Evolutionary conservation across 2,888 invertebrate species (phyloP), one percentile per base, ranked within the genome.

Genomic region (Drosophila borborema): DNA sequence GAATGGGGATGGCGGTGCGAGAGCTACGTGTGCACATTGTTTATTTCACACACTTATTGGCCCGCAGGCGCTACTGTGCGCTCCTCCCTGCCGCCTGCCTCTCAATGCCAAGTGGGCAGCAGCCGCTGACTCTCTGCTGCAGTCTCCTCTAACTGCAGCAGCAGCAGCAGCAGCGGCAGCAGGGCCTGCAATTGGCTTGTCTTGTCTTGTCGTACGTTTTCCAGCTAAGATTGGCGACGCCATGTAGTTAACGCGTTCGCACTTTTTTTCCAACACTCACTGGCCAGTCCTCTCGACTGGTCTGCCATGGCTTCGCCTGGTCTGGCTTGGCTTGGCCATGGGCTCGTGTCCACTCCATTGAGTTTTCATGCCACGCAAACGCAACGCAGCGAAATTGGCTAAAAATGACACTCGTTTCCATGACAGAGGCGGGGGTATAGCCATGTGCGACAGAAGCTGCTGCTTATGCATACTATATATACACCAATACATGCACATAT

Each of bases 41-140:
- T 86, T 89, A 89, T 89, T 89, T 89, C 86, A 86, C 88, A 89
- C 85, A 86, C 86, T 89, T 89, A 86, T 86, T 86, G 82, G 89
- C 85, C 86, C 89, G 89, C 86, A 86, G 89, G 89, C 84, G 84
- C 86, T 87, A 86, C 86, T 87, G 89, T 87, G 66, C 69, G 67
- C 81, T 60, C 72, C 77, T 49, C 73, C 28, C 28, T 28, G 28
- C 28, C 28, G 53, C 20, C 77, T 46, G 23, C 59, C 49, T 10
- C 68, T 51, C 41, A 28, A 40, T 20, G 41, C 55, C 40, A 40
- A 56, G 43, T 56, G 56, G 56, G 58, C 54, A 55, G 58, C 55
- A 49, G 55, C 38, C 34, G 55, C 38, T 23, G 28, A 16, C 59
- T 55, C 59, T 54, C 51, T 55, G 55, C 49, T 55, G 55, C 49